Percentiles rank a stretch among this genome's conserved stretches.
Conservation (phyloP, 2,113 vertebrate species). For the Morone chrysops region DNA sequence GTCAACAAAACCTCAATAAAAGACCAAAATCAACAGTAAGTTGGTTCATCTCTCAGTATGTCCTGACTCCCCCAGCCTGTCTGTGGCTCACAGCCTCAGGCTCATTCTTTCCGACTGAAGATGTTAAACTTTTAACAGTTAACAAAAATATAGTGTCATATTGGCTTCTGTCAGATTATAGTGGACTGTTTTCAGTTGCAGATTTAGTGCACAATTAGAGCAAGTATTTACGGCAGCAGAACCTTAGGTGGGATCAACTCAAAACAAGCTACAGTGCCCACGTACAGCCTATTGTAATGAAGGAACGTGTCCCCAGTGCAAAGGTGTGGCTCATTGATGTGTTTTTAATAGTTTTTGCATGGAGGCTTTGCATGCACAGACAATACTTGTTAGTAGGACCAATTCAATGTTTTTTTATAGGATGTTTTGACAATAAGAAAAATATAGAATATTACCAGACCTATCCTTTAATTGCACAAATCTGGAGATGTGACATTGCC, state of each 20-base stretch:
- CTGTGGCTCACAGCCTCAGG: not conserved
- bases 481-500: not conserved
- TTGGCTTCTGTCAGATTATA: not conserved
- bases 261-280: too few relatives aligned
- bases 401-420: not conserved
- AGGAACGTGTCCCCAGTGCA: not conserved
- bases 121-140: not conserved
- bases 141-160: not conserved
- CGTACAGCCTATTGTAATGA: not conserved
- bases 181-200: not conserved
- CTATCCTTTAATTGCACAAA: not conserved
- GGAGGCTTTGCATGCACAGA: not conserved
- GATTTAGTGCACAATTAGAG: not conserved
- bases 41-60: not conserved
- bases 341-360: not conserved
- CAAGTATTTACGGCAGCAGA: not conserved
- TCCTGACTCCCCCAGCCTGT: not conserved
- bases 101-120: not conserved
- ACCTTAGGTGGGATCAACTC: not conserved
- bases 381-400: not conserved
- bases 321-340: not conserved
- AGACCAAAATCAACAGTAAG: conserved; percentile 8
- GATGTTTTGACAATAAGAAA: not conserved
- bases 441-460: not conserved
- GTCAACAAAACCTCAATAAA: not conserved